These are phyloP conservation scores for Vireo griseus DNA, from an alignment of 2,797 vertebrate species.

Conservation along the genomic window DNA sequence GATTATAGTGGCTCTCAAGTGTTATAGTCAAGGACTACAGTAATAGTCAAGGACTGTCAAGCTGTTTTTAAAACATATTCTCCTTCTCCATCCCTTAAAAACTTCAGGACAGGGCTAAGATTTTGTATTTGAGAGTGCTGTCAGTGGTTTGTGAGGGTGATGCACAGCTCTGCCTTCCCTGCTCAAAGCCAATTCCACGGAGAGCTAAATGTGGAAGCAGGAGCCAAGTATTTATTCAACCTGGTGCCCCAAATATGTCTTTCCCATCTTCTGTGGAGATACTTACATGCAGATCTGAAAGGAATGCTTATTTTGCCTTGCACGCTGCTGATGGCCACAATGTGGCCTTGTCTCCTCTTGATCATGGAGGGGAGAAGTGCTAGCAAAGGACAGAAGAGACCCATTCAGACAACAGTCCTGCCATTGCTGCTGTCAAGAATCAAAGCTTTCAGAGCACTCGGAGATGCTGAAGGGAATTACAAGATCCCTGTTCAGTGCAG, in stretches of 20 bases:
- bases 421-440: background rate
- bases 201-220: background rate
- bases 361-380: slow-evolving; percentile 93
- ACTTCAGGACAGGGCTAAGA: background rate
- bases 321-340: slow-evolving; percentile 91
- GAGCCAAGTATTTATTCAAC: slow-evolving; percentile 15
- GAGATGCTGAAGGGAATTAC: background rate
- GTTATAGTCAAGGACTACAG: background rate
- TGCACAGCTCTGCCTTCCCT: background rate
- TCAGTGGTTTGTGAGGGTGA: background rate
- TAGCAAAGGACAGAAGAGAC: slow-evolving; percentile 57
- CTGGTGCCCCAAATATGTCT: background rate
- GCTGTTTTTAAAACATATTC: background rate
- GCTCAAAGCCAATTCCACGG: background rate
- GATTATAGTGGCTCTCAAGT: background rate
- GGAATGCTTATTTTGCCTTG: slow-evolving; percentile 95
- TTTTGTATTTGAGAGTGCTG: background rate
- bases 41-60: background rate
- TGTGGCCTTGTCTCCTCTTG: slow-evolving; percentile 81
- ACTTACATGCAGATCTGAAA: slow-evolving; percentile 95
- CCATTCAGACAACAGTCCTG: background rate
- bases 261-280: background rate
- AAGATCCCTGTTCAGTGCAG: background rate
- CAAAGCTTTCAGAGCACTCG: background rate
- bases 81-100: background rate